Conservation (phyloP, 2,113 vertebrate genomes). For the Podiceps cristatus region DNA sequence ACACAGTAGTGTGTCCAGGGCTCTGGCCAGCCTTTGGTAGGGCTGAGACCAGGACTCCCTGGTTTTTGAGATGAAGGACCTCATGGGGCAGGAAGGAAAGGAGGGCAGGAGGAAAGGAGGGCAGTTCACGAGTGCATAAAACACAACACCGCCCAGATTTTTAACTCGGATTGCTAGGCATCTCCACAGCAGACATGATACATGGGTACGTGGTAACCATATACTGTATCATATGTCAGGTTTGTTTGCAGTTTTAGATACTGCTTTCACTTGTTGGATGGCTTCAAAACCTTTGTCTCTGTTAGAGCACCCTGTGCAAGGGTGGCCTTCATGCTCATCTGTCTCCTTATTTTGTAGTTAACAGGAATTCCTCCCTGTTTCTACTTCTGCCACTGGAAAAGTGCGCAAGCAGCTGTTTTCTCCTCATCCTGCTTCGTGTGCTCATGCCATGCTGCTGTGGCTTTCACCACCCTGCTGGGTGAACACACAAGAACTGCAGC, state of each 20-base stretch:
- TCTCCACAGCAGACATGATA: not conserved
- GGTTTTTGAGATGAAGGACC: not conserved
- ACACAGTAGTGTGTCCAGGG: not conserved
- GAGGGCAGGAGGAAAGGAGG: not conserved
- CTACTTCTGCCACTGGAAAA: not conserved
- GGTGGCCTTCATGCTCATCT: not conserved
- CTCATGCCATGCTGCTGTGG: not conserved
- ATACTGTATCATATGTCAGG: not conserved
- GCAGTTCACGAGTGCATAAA: not conserved
- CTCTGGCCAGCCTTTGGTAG: not conserved
- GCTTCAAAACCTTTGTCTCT: not conserved
- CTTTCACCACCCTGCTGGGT: not conserved
- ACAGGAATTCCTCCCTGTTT: not conserved
- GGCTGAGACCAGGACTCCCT: not conserved
- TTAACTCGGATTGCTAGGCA: not conserved
- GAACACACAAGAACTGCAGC: not conserved
- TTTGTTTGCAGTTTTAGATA: not conserved
- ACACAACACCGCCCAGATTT: not conserved
- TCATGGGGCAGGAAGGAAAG: not conserved
- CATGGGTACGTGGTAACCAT: accelerated
- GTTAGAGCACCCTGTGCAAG: accelerated
- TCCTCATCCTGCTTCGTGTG: not conserved
- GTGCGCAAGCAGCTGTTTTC: not conserved
- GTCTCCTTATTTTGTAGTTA: not conserved
- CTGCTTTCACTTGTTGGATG: not conserved